phyloP scores from a whole-genome alignment of 2,888 invertebrate species.

The Mimas tiliae region DNA sequence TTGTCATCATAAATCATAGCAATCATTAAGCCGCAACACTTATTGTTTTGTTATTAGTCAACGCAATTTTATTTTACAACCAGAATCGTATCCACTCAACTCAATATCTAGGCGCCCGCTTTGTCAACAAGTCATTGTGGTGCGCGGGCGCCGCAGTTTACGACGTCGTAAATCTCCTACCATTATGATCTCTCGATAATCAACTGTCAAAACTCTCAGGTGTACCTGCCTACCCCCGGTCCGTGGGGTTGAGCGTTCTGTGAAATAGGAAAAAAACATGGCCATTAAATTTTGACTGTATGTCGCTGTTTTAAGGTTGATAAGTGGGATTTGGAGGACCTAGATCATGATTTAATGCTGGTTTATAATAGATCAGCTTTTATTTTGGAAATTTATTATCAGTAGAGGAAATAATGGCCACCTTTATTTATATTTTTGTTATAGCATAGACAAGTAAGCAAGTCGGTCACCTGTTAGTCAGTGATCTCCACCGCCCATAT shows the following conservation, averaged over 20 bases:
- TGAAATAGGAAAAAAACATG: conserved; percentile 33
- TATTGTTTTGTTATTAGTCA: too few relatives aligned
- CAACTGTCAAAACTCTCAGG: conserved; percentile 64
- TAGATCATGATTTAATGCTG: background rate
- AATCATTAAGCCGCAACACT: too few relatives aligned
- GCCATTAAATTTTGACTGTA: conserved; percentile 24
- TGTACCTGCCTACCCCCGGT: conserved; percentile 39
- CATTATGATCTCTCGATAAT: conserved; percentile 66
- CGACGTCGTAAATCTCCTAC: conserved; percentile 70
- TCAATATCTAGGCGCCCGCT: conserved; percentile 48
- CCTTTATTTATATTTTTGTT: too few relatives aligned
- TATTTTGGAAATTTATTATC: too few relatives aligned
- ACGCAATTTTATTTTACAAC: background rate
- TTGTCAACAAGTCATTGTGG: conserved; percentile 60
- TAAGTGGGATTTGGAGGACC: background rate
- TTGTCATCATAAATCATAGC: too few relatives aligned
- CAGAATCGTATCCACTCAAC: conserved; percentile 41
- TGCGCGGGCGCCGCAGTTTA: conserved; percentile 68
- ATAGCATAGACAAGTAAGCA: too few relatives aligned
- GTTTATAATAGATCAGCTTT: too few relatives aligned
- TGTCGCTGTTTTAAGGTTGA: background rate
- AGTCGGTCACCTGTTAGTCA: too few relatives aligned
- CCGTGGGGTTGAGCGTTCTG: conserved; percentile 29
- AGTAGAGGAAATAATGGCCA: too few relatives aligned
- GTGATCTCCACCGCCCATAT: too few relatives aligned